Conservation (phyloP, 2,797 vertebrate genomes). For the Tokudaia muenninki region DNA sequence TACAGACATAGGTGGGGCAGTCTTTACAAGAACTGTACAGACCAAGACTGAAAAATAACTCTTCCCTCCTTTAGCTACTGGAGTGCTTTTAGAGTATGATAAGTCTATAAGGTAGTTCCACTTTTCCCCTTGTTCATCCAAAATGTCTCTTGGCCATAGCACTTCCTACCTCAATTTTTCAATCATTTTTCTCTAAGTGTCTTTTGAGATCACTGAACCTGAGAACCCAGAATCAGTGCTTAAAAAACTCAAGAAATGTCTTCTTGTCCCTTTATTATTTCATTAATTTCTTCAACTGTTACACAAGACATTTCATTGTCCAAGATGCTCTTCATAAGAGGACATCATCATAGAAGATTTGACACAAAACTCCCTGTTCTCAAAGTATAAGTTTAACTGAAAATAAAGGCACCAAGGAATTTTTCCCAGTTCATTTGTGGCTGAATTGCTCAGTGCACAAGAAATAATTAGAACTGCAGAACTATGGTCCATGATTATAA, state of each 20-base stretch:
- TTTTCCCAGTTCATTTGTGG: neutral
- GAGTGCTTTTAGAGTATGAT: neutral
- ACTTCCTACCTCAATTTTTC: neutral
- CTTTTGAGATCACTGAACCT: neutral
- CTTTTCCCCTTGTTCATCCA: neutral
- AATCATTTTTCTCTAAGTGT: neutral
- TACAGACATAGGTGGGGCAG: neutral
- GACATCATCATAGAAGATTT: neutral
- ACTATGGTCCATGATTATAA: neutral
- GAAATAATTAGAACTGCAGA: neutral
- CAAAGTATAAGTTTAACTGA: neutral
- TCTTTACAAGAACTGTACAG: neutral
- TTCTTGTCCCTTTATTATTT: neutral
- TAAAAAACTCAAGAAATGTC: constrained; percentile 32
- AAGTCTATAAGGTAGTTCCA: neutral
- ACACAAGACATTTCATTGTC: neutral
- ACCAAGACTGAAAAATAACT: neutral
- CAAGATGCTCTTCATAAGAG: neutral
- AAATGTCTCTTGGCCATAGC: neutral
- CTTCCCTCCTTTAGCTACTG: neutral
- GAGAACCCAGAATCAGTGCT: neutral
- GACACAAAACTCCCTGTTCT: neutral
- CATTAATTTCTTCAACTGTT: neutral
- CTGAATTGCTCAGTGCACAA: neutral
- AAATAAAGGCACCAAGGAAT: neutral